These are phyloP conservation scores for Micrasema longulum DNA, from an alignment of 1,140 invertebrate genomes.

Conservation along the genomic window DNA sequence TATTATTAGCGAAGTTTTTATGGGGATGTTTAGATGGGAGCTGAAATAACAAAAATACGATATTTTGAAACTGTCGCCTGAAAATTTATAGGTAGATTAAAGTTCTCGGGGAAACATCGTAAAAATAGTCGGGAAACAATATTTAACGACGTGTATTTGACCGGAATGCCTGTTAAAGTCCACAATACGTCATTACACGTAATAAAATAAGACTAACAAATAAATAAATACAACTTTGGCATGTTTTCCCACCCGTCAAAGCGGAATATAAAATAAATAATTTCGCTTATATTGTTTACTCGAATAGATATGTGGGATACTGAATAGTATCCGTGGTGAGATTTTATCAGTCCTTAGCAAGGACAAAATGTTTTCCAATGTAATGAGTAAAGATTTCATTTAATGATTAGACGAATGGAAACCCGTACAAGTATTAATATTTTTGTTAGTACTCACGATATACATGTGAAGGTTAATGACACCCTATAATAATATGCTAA, in stretches of 20 bases:
- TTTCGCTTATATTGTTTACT: not conserved
- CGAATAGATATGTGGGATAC: not conserved
- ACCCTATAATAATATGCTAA: no score
- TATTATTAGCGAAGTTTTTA: no score
- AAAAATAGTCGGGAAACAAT: constrained; percentile 17
- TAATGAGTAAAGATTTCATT: not conserved
- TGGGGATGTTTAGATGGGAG: not conserved
- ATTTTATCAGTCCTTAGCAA: not conserved
- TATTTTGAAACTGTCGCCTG: constrained; percentile 7
- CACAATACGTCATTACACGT: constrained; percentile 22
- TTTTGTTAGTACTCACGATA: no score
- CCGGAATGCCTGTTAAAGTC: constrained; percentile 13
- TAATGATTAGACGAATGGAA: no score
- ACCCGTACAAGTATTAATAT: no score
- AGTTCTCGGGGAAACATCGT: constrained; percentile 7
- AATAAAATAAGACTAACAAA: constrained; percentile 7
- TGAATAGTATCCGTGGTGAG: not conserved
- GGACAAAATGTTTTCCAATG: not conserved
- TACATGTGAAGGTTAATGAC: no score
- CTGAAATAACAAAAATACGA: constrained; percentile 3
- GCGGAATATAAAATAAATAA: not conserved
- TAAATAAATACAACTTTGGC: not conserved
- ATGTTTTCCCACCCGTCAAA: not conserved
- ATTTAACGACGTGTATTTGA: constrained; percentile 19
- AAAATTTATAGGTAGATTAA: constrained; percentile 11